Conservation (phyloP, 64 coral and sea anemone species). For the Actinia tenebrosa region DNA sequence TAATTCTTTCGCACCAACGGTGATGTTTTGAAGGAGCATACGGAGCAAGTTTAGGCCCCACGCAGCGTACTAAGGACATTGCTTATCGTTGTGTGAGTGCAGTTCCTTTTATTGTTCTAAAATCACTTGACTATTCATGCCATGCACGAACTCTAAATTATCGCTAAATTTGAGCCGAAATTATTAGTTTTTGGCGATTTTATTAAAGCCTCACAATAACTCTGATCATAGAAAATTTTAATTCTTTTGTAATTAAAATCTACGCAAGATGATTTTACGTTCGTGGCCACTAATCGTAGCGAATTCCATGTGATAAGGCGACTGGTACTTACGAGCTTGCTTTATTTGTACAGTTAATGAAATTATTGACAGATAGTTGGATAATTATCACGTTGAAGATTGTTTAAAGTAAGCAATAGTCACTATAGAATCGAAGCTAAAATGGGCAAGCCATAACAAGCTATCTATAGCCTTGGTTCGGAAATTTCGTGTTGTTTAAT, state of each 20-base stretch:
- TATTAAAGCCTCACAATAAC: not conserved
- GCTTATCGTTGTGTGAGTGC: not conserved
- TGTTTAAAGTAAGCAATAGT: not conserved
- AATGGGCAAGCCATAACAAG: not conserved
- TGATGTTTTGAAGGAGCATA: not conserved
- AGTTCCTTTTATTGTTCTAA: not conserved
- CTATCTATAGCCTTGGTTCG: not conserved
- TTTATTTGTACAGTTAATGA: slow-evolving; percentile 5
- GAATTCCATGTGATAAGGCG: not conserved
- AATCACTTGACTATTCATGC: not conserved
- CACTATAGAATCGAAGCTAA: not conserved
- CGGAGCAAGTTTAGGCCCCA: not conserved
- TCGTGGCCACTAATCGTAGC: not conserved
- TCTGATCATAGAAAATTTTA: not conserved
- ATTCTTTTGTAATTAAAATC: not conserved
- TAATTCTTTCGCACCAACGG: not conserved
- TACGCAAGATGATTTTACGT: not conserved
- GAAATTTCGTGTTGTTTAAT: slow-evolving; percentile 18
- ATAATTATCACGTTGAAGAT: not conserved
- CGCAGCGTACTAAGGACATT: not conserved
- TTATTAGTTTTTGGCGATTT: not conserved
- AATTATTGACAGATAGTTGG: not conserved
- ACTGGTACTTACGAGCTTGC: not conserved
- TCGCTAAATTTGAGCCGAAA: not conserved
- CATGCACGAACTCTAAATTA: not conserved